Base-by-base conservation (phyloP, 2,888 invertebrate species). In the Physocephala rufipes region DNA sequence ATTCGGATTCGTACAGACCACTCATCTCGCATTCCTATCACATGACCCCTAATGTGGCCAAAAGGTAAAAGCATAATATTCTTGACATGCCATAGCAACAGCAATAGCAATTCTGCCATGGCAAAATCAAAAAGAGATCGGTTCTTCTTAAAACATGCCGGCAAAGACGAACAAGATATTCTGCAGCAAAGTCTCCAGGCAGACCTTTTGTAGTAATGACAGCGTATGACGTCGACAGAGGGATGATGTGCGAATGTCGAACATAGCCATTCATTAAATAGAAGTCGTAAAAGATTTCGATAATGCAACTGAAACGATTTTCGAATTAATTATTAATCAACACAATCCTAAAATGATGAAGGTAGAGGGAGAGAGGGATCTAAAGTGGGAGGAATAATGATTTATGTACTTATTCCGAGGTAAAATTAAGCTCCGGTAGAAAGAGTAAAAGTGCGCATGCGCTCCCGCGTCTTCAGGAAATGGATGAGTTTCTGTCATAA, bases 261-360 rank as follows among this genome's bases (percentile, higher is more conserved):
- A 73, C 77, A 74, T 73, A 81, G 76, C 79, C 80, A 78, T 81
- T 81, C 79, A 82, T 81, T 81, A 81, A 79, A 80, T 79, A 78
- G 81, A 78, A 81, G 82, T 80, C 81, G 77, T 36, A 45, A 66
- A 26, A 49, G 28, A 61, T 4, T 47, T 59, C 16, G 21, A 49
- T 26, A 55, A 58, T 15, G 47, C 47, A 21, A 21, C 53, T 67
- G 61, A 63, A 51, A 53, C 45, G 36, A 36, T 36, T 67, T 68
- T 45, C 82, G 83, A 85, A 85, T 84, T 84, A 84, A 85, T 84
- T 84, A 84, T 84, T 84, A 84, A 84, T 84, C 83, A 84, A 81
- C 81, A 79, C 81, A 82, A 79, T 76, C n/a, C n/a, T n/a, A n/a
- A n/a, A n/a, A n/a, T n/a, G n/a, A n/a, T n/a, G n/a, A 36, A 36